Evolutionary conservation across 2,888 invertebrate species (phyloP).

Genomic region (Papilio protenor): DNA sequence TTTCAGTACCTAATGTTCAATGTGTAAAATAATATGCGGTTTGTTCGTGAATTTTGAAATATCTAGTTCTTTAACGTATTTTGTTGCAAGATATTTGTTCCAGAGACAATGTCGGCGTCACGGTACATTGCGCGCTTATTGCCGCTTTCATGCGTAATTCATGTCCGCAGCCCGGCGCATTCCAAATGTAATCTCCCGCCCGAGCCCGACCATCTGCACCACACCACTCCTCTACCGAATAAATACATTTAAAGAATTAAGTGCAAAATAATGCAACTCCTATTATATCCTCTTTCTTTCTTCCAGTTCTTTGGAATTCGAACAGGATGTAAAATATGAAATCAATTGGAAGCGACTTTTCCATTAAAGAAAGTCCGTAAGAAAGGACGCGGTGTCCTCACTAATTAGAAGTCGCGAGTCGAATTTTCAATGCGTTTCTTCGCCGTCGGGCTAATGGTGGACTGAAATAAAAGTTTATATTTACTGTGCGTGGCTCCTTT

Average conservation of each 20-base stretch:
- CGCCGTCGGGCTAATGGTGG: constrained; percentile 69
- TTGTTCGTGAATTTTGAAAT: not conserved
- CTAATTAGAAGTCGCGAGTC: constrained; percentile 81
- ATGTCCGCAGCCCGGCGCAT: constrained; percentile 71
- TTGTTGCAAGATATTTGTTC: constrained; percentile 40
- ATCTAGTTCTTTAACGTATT: not conserved
- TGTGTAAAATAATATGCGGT: not conserved
- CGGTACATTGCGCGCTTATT: constrained; percentile 71
- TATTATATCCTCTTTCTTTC: constrained; percentile 39
- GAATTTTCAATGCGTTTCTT: constrained; percentile 79
- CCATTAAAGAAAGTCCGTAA: constrained; percentile 73
- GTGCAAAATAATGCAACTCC: constrained; percentile 45
- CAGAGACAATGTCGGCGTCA: constrained; percentile 56
- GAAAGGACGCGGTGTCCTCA: constrained; percentile 72
- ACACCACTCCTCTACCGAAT: constrained; percentile 52
- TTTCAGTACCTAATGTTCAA: not conserved
- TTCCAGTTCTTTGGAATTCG: constrained; percentile 47
- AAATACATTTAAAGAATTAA: constrained; percentile 48
- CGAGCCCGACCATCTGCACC: constrained; percentile 54
- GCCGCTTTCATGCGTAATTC: constrained; percentile 76
- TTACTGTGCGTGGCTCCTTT: constrained; percentile 77
- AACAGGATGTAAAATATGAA: constrained; percentile 73
- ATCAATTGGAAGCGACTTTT: constrained; percentile 77
- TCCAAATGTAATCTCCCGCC: constrained; percentile 74
- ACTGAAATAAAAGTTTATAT: constrained; percentile 82